Evolutionary conservation across 2,888 invertebrate genomes (phyloP).

Genomic region (Sarcophaga variegata): DNA sequence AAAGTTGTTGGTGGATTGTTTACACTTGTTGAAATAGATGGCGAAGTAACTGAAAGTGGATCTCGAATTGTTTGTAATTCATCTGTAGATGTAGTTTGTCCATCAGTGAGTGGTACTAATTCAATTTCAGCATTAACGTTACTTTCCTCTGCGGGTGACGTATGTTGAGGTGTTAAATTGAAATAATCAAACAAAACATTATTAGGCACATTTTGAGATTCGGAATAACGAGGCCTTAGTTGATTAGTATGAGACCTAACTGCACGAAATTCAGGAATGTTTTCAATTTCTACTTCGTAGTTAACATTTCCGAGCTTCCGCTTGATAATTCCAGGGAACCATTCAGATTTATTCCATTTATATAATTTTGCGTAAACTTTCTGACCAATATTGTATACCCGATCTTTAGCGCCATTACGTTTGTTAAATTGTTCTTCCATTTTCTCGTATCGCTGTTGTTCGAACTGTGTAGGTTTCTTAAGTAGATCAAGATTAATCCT

Average conservation of each 20-base stretch:
- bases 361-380: slow-evolving; percentile 6
- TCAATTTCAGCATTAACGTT: not conserved
- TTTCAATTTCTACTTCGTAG: slow-evolving; percentile 5
- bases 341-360: not conserved
- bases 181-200: slow-evolving; percentile 4
- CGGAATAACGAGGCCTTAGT: not conserved
- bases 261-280: slow-evolving; percentile 7
- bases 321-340: not conserved
- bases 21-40: not conserved
- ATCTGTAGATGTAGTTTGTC: not conserved
- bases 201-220: not conserved
- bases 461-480: not conserved
- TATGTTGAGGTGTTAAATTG: not conserved
- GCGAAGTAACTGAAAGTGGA: not conserved
- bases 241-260: slow-evolving; percentile 16
- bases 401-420: not conserved
- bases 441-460: not conserved
- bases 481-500: slow-evolving; percentile 21
- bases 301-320: not conserved
- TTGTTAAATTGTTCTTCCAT: slow-evolving; percentile 5
- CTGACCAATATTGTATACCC: slow-evolving; percentile 2
- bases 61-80: not conserved
- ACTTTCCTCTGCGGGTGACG: not conserved
- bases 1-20: not conserved
- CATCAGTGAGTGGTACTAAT: not conserved